Evolutionary conservation across 2,888 invertebrate genomes (phyloP), one percentile per base, ranked within the genome.

Genomic region (Cerastoderma edule): DNA sequence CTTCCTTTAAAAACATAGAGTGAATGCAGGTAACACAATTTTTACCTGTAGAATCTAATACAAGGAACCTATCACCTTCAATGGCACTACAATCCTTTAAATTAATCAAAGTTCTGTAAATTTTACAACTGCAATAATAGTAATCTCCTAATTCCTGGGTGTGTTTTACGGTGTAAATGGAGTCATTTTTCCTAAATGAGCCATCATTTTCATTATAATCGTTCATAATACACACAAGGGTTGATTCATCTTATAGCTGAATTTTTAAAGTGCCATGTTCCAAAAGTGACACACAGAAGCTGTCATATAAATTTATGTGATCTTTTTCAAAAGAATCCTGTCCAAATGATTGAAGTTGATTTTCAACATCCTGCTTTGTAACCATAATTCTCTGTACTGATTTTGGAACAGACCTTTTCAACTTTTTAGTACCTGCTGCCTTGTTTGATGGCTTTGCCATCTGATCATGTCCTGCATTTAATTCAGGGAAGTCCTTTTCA

Each of bases 11-110:
- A 56, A 56, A 56, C 32, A 16, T 56, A 16, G 32, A 56, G 19
- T 56, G 30, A 30, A 56, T 56, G 56, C 56, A 56, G n/a, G 53
- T 53, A 22, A 53, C 53, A 53, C 19, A 53, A 53, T 53, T 53
- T 22, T 53, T 28, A 22, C 53, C 53, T 27, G 27, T 27, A 5
- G 6, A 24, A 24, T 22, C 53, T 27, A 53, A 53, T 27, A 24
- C 53, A 22, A 27, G 27, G 27, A 27, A 16, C 22, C 6, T 13
- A 22, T 53, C 53, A 53, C 27, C 13, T 22, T n/a, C n/a, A n/a
- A 53, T 24, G 27, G 22, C 27, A 4, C 27, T 4, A 5, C 53
- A 22, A 27, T 53, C 53, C 13, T 53, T 22, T 2, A 53, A 13
- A 27, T 24, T 53, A 2, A 53, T 22, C 22, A 24, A 2, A 53